Base-by-base conservation (phyloP, 2,888 invertebrate species). In the Ashinkailepas kermadecensis region DNA sequence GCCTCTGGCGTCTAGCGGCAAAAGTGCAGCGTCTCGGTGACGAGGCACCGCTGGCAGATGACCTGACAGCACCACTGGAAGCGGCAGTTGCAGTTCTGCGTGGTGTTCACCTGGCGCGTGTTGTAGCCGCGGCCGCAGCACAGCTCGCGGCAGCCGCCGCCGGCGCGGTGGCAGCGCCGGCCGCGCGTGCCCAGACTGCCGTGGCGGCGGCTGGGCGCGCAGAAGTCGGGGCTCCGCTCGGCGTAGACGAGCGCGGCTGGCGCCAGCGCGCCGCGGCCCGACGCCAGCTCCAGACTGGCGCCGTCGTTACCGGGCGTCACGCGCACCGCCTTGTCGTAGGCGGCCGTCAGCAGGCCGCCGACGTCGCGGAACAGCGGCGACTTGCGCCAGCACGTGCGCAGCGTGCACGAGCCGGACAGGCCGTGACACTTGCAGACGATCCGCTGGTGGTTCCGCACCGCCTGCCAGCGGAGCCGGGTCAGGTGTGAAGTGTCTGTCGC, bases 351-450 rank as follows among this genome's bases (percentile, higher is more conserved):
- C 81, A 91, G 91, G 85, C 93, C 92, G 21, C 95, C 95, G 12
- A 96, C 92, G 87, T 95, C 94, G 81, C 95, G 91, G 87, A 96
- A 95, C 25, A 92, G 89, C 0, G 96, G 95, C 93, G 96, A 94
- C 87, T 94, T 93, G 86, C 93, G 90, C 95, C 95, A 96, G 86
- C 96, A 96, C 0, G 96, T 96, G 85, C 93, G 92, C 82, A 96
- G 90, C 3, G 95, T 94, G 87, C 96, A 96, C 11, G 96, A 95
- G 9, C 96, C 96, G 0, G 95, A 95, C 81, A 96, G 89, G 0
- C 96, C 96, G 87, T 96, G 96, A 87, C 96, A 96, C 88, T 96
- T 96, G 89, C 96, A 96, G 86, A 94, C 94, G 84, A 89, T 90
- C 79, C 89, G 87, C 90, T 91, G 90, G 86, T 89, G 88, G 82